A percentile compares a stretch with the other conserved stretches of the same genome.
phyloP scores from a whole-genome alignment of 2,888 invertebrate genomes.

The Deroplatys truncata region DNA sequence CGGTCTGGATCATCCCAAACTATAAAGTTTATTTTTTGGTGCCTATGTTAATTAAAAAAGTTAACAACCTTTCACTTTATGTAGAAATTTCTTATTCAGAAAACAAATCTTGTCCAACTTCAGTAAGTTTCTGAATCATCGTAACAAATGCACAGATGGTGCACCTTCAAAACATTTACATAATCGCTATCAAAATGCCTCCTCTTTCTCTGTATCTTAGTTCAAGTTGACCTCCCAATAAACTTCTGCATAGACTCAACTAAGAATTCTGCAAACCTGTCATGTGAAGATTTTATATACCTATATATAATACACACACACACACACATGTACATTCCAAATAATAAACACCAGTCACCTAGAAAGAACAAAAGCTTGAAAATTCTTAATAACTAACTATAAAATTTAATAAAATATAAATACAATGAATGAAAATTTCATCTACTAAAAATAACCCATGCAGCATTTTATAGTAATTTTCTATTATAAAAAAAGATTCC shows the following conservation, averaged over 20 bases:
- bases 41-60: neutral
- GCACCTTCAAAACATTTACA: neutral
- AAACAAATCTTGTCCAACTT: neutral
- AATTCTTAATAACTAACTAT: neutral
- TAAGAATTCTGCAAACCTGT: neutral
- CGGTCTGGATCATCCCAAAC: neutral
- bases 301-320: neutral
- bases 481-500: neutral
- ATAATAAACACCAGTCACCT: neutral
- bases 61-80: neutral
- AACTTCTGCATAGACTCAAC: neutral
- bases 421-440: neutral
- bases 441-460: neutral
- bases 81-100: neutral
- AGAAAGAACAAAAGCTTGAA: neutral
- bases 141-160: neutral
- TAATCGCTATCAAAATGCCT: neutral
- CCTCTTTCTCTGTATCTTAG: neutral
- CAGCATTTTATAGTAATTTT: neutral
- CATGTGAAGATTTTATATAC: neutral
- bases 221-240: neutral
- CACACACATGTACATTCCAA: neutral
- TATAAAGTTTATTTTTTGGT: neutral
- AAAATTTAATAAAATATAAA: neutral
- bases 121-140: neutral